These are phyloP conservation scores for Calameuta pallipes DNA, from an alignment of 2,888 invertebrate species.

Conservation along the genomic window DNA sequence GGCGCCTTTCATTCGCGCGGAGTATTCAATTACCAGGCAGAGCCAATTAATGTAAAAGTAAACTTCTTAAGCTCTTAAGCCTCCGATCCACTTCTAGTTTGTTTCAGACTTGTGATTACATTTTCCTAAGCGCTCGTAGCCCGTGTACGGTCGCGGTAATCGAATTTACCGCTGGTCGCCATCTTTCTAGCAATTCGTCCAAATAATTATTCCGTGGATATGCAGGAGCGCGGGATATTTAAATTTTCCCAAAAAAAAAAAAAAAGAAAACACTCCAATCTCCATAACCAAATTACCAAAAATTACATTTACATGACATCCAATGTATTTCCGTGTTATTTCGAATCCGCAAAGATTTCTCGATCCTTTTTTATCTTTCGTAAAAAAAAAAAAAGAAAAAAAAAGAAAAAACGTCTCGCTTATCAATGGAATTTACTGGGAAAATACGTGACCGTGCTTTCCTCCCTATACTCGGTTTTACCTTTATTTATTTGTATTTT, in stretches of 20 bases:
- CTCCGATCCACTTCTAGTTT: conserved; percentile 18
- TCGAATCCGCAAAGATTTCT: neutral
- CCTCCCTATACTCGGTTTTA: neutral
- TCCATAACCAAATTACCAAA: neutral
- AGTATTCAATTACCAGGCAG: conserved; percentile 16
- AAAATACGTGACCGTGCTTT: neutral
- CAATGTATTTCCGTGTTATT: neutral
- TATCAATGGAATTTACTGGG: neutral
- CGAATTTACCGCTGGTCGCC: conserved; percentile 1
- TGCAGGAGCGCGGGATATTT: neutral
- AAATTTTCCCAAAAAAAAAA: neutral
- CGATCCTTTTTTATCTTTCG: neutral
- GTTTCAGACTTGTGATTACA: conserved; percentile 22
- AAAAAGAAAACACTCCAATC: neutral
- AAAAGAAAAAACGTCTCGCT: neutral
- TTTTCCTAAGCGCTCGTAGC: conserved; percentile 17
- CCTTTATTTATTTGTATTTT: neutral
- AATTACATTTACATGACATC: neutral
- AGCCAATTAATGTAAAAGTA: conserved; percentile 22
- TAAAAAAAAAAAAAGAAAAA: neutral
- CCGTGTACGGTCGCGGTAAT: conserved; percentile 12
- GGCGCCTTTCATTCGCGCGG: neutral
- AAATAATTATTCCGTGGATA: neutral
- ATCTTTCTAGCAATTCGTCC: neutral
- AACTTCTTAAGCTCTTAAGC: conserved; percentile 19